Evolutionary conservation across 2,113 vertebrate species (phyloP).

Genomic region (Rhynchomys soricoides): DNA sequence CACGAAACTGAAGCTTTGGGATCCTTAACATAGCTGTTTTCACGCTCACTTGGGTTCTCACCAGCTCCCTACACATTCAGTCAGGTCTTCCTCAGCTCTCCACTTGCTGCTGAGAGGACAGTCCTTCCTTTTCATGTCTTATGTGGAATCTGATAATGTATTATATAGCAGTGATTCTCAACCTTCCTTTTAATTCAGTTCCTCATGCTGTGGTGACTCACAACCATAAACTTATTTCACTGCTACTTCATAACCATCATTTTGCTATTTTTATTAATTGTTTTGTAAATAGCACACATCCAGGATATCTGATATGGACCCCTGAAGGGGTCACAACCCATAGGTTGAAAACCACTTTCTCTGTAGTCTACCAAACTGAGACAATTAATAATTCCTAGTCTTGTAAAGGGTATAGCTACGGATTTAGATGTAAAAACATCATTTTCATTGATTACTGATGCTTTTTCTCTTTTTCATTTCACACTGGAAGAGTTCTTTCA

Average conservation of each 20-base stretch:
- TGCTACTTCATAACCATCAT: neutral
- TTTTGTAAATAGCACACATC: neutral
- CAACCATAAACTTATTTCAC: neutral
- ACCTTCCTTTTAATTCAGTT: neutral
- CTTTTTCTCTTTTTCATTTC: neutral
- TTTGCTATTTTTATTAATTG: neutral
- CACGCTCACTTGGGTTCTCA: neutral
- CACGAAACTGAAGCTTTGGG: neutral
- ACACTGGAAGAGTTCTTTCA: neutral
- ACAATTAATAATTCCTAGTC: neutral
- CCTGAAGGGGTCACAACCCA: neutral
- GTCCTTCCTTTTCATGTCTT: neutral
- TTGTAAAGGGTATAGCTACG: accelerated
- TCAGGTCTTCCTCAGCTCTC: neutral
- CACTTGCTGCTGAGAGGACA: neutral
- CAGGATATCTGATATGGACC: neutral
- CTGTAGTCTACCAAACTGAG: neutral
- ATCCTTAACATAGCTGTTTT: too few species aligned
- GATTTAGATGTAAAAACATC: neutral
- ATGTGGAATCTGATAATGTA: neutral
- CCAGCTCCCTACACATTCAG: too few species aligned
- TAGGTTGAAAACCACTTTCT: neutral
- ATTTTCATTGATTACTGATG: neutral
- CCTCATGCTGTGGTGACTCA: neutral
- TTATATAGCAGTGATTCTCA: neutral